These are phyloP conservation scores for Orestias chungarensis DNA, from an alignment of 2,797 vertebrate genomes.

Conservation along the genomic window DNA sequence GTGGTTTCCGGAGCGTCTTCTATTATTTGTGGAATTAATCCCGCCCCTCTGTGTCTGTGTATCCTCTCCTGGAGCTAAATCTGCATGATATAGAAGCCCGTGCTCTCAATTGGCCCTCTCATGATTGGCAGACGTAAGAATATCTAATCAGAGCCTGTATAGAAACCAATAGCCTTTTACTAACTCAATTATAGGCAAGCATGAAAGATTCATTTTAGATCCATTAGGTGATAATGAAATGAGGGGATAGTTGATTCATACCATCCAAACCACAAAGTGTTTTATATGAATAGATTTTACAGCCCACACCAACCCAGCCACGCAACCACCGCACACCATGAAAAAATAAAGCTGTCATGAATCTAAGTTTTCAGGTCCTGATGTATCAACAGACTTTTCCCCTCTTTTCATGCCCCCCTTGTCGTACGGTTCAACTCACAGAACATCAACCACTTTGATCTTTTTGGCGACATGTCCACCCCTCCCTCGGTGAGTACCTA, in stretches of 20 bases:
- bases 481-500: conserved; percentile 93
- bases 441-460: conserved; percentile 99
- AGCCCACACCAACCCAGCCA: conserved; percentile 53
- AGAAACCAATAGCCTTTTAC: conserved; percentile 75
- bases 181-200: conserved; percentile 72
- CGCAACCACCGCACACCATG: conserved; percentile 48
- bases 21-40: conserved; percentile 54
- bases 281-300: conserved; percentile 62
- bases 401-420: conserved; percentile 44
- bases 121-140: conserved; percentile 75
- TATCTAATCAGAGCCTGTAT: conserved; percentile 76
- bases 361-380: conserved; percentile 45
- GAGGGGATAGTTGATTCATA: conserved; percentile 67
- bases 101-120: conserved; percentile 44
- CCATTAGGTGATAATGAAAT: conserved; percentile 77
- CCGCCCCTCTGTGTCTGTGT: conserved; percentile 30
- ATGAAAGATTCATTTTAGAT: conserved; percentile 77
- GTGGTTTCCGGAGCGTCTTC: conserved; percentile 59
- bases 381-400: conserved; percentile 60
- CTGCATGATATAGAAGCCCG: conserved; percentile 57
- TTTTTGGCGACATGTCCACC: conserved; percentile 99
- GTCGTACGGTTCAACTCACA: conserved; percentile 58
- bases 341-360: conserved; percentile 53
- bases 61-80: conserved; percentile 47
- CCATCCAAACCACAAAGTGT: conserved; percentile 60